A percentile compares a stretch with the other conserved stretches of the same genome.
These are phyloP conservation scores for Hetaerina americana DNA, from an alignment of 1,140 invertebrate species.

Conservation along the genomic window DNA sequence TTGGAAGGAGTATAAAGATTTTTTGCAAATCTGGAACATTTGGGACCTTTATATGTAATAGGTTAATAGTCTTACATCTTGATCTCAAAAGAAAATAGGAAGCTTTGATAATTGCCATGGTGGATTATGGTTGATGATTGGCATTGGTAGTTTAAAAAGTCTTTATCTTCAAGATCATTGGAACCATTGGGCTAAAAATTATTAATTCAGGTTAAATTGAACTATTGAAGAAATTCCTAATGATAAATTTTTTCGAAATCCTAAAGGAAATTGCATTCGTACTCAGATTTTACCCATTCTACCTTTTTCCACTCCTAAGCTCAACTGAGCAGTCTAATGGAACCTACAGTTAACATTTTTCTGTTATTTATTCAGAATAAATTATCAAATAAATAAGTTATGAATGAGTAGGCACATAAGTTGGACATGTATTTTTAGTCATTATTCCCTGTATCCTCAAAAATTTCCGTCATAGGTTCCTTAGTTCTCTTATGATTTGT, in stretches of 20 bases:
- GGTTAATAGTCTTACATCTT: not conserved
- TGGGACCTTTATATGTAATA: not conserved
- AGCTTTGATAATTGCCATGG: not conserved
- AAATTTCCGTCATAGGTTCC: too few relatives aligned
- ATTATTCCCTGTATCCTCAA: too few relatives aligned
- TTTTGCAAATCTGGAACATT: not conserved
- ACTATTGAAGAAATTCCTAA: too few relatives aligned
- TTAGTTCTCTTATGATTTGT: too few relatives aligned
- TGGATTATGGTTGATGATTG: not conserved
- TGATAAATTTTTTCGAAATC: too few relatives aligned
- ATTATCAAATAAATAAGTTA: not conserved
- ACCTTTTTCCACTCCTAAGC: not conserved
- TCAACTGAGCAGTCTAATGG: not conserved
- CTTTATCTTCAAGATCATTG: too few relatives aligned
- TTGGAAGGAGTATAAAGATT: not conserved
- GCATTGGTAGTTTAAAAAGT: not conserved
- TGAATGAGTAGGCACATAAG: not conserved
- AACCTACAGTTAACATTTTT: not conserved
- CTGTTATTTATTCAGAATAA: not conserved
- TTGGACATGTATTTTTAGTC: not conserved
- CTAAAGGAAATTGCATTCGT: too few relatives aligned
- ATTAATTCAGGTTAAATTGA: too few relatives aligned
- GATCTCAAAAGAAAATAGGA: not conserved
- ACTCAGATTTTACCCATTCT: too few relatives aligned
- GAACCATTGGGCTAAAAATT: too few relatives aligned